phyloP scores from a whole-genome alignment of 2,888 invertebrate species.

The Nomada fucata region DNA sequence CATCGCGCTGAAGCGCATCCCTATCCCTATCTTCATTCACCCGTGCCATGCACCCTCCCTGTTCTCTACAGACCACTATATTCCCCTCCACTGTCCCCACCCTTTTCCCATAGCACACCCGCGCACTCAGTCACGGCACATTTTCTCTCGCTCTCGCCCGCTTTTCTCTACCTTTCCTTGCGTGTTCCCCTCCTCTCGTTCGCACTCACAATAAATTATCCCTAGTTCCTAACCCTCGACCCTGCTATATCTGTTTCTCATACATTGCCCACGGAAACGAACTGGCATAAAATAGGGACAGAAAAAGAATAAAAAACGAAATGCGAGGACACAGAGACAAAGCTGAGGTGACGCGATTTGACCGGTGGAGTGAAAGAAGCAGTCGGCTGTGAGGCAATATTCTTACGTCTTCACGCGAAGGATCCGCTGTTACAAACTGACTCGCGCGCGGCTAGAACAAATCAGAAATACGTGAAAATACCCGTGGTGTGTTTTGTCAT shows the following conservation, averaged over 20 bases:
- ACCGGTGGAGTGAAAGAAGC: slow-evolving; percentile 35
- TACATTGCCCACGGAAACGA: not conserved
- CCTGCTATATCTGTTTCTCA: slow-evolving; percentile 6
- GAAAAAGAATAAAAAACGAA: too few species aligned
- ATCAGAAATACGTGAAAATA: slow-evolving; percentile 8
- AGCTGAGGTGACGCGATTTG: slow-evolving; percentile 16
- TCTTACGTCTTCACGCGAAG: slow-evolving; percentile 19
- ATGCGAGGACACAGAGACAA: not conserved
- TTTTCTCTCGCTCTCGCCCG: slow-evolving; percentile 18
- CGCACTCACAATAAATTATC: slow-evolving; percentile 14
- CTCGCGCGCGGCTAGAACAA: not conserved
- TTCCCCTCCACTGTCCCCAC: not conserved
- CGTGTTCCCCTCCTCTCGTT: not conserved
- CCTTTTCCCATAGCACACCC: slow-evolving; percentile 20
- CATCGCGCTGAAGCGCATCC: slow-evolving; percentile 44
- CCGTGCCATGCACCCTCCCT: slow-evolving; percentile 28
- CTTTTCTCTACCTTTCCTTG: not conserved
- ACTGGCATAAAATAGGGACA: not conserved
- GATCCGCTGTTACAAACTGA: slow-evolving; percentile 1
- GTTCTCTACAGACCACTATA: slow-evolving; percentile 6
- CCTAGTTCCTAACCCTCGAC: not conserved
- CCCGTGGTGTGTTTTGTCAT: slow-evolving; percentile 35
- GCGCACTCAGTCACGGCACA: slow-evolving; percentile 29
- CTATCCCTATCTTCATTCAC: slow-evolving; percentile 42
- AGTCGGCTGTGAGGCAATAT: not conserved